Conservation (phyloP, 2,113 vertebrate genomes). For the Erythrocercus mccallii region DNA sequence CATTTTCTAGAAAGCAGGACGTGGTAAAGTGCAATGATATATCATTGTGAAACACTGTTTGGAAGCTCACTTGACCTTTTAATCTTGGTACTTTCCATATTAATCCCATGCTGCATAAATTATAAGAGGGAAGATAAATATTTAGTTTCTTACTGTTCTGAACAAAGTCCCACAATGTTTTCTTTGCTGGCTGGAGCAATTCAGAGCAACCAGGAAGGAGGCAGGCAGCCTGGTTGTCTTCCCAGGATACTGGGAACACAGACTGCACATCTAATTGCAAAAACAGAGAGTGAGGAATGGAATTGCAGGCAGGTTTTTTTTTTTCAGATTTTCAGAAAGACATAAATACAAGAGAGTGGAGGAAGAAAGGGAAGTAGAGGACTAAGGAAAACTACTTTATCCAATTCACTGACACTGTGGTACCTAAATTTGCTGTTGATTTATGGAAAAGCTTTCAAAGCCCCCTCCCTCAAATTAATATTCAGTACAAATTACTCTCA, state of each 20-base stretch:
- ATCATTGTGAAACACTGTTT: constrained; percentile 40
- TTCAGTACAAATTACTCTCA: neutral
- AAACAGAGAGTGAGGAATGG: neutral
- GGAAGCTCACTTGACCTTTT: constrained; percentile 52
- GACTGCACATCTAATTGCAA: neutral
- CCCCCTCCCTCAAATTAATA: neutral
- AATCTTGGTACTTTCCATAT: constrained; percentile 46
- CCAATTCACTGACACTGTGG: neutral
- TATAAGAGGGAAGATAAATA: constrained; percentile 62
- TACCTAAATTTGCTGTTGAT: neutral
- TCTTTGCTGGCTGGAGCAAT: constrained; percentile 41
- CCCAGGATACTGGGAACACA: neutral
- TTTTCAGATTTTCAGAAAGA: neutral
- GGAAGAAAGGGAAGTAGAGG: neutral
- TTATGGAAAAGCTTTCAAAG: neutral
- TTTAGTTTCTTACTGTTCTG: constrained; percentile 58
- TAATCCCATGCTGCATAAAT: constrained; percentile 50
- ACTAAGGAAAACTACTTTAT: neutral
- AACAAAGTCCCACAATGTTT: constrained; percentile 41
- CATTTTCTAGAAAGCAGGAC: constrained; percentile 9
- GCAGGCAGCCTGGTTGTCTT: constrained; percentile 13
- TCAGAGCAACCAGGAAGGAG: constrained; percentile 38
- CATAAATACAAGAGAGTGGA: neutral
- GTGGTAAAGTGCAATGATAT: neutral
- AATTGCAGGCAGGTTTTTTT: neutral